Base-by-base conservation (phyloP, 2,888 invertebrate genomes). In the Eubasilissa splendida region DNA sequence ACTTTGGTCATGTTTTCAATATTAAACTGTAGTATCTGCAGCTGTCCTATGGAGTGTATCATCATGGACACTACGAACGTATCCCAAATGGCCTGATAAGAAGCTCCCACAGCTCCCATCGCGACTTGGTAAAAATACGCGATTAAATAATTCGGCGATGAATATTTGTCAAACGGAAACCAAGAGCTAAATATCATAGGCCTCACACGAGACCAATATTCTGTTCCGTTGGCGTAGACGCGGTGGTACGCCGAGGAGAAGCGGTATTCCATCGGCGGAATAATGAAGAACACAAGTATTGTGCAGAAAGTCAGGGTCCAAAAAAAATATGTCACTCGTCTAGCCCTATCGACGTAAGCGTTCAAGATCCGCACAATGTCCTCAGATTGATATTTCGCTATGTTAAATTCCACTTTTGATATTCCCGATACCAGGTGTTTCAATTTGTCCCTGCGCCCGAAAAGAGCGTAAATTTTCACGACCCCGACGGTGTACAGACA, bases 21-120 rank as follows among this genome's bases (percentile, higher is more conserved):
- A 7, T 12, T 80, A 14, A 42, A 9, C 53, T 86, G 87, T 54
- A 90, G 80, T 14, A 90, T 77, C 76, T 88, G 86, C 11, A 90
- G 81, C 79, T 90, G 90, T 1, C 89, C 90, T 80, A 87, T 84
- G 75, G 89, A 88, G 86, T 90, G 90, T 0, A 87, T 84, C 88
- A 90, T 90, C 84, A 90, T 80, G 0, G 87, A 87, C 0, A 90
- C 86, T 3, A 89, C 87, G 63, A 88, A 88, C 70, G 88, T 86
- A 84, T 90, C 90, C 83, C 88, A 90, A 84, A 84, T 87, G 0
- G 88, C 89, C 0, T 90, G 88, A 2, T 89, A 87, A 8, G 88
- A 87, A 1, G 89, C 89, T 0, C 90, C 90, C 66, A 89, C 89
- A n/a, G 87, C 85, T 79, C 87, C 88, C 66, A 88, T 87, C 33